Evolutionary conservation across 2,113 vertebrate genomes (phyloP).

Genomic region (Podilymbus podiceps): DNA sequence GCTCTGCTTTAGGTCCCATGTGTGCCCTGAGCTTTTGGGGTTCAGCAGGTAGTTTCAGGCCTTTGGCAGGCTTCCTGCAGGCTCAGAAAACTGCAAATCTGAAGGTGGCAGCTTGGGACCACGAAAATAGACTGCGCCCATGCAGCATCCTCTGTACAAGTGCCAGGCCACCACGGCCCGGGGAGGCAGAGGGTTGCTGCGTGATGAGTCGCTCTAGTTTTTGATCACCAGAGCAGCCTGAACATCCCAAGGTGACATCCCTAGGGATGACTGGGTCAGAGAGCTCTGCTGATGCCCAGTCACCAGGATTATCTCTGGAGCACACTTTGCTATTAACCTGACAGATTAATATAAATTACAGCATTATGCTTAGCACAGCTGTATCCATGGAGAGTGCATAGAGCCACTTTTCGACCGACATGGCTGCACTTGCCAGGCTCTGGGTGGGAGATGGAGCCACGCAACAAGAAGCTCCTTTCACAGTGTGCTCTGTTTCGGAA

Average conservation of each 20-base stretch:
- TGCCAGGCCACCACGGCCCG: fast-evolving
- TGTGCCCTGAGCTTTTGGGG: background rate
- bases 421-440: background rate
- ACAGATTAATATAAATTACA: background rate
- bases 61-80: background rate
- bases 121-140: fast-evolving
- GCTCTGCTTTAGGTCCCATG: background rate
- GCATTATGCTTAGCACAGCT: too few species aligned
- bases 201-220: background rate
- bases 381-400: fast-evolving
- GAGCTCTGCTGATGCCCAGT: background rate
- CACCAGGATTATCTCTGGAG: background rate
- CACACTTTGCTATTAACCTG: background rate
- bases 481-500: fast-evolving
- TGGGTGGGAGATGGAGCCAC: background rate
- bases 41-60: background rate
- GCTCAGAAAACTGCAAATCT: background rate
- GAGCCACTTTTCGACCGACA: background rate
- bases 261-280: background rate
- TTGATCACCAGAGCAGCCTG: background rate
- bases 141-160: background rate
- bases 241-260: background rate
- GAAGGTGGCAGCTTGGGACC: background rate
- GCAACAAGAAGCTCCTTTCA: background rate
- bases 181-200: background rate